Evolutionary conservation across 2,888 invertebrate genomes (phyloP).

Genomic region (Sussaba pulchella): DNA sequence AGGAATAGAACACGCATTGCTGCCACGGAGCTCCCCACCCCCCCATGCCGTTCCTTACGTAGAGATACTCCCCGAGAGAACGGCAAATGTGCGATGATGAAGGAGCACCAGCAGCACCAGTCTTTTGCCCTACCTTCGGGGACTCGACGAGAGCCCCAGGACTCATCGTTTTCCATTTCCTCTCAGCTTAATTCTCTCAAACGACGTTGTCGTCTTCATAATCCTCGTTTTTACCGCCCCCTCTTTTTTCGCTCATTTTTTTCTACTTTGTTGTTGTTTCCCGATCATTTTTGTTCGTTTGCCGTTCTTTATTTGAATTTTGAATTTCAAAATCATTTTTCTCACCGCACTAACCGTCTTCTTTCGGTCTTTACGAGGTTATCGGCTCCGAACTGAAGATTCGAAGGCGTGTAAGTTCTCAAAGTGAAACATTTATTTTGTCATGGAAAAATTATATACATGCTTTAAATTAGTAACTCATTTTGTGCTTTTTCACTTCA

Average conservation of each 20-base stretch:
- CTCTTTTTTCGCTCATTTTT: not conserved
- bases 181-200: not conserved
- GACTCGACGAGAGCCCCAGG: not conserved
- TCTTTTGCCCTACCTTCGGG: no score
- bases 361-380: conserved; percentile 17
- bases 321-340: no score
- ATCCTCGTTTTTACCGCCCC: not conserved
- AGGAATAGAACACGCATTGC: conserved; percentile 63
- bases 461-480: no score
- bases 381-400: conserved; percentile 15
- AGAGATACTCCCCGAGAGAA: not conserved
- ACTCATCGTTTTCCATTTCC: conserved; percentile 31
- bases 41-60: no score
- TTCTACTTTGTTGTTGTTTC: no score
- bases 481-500: no score
- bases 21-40: conserved; percentile 22
- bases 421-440: no score
- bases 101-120: conserved; percentile 6
- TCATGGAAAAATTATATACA: no score
- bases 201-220: not conserved
- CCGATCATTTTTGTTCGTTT: no score
- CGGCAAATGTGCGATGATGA: not conserved
- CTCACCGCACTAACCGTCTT: conserved; percentile 41
- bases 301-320: no score
- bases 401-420: no score